phyloP scores from a whole-genome alignment of 1,140 invertebrate species.

The Pseudomyrmex sp. region DNA sequence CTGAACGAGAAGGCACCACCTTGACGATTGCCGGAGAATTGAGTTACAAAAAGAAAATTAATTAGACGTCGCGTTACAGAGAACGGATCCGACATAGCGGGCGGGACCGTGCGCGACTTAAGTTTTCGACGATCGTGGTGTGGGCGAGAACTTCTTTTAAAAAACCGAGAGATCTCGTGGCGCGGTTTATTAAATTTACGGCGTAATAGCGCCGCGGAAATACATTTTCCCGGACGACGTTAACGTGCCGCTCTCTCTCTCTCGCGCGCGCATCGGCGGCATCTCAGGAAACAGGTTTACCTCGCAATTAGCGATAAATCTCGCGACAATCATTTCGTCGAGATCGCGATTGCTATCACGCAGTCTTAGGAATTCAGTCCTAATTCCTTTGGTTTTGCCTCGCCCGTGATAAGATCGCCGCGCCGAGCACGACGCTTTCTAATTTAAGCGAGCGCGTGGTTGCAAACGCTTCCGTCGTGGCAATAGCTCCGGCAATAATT shows the following conservation, averaged over 20 bases:
- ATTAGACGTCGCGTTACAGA: constrained; percentile 70
- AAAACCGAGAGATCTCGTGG: not conserved
- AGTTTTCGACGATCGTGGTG: constrained; percentile 47
- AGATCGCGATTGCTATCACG: constrained; percentile 56
- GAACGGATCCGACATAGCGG: not conserved
- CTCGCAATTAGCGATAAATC: constrained; percentile 65
- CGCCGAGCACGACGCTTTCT: constrained; percentile 9
- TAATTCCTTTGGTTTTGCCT: constrained; percentile 55
- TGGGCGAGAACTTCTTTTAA: constrained; percentile 57
- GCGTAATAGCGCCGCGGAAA: constrained; percentile 61
- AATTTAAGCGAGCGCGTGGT: not conserved
- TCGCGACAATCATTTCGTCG: constrained; percentile 56
- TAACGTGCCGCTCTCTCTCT: constrained; percentile 13
- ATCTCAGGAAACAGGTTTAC: constrained; percentile 49
- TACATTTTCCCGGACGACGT: constrained; percentile 49
- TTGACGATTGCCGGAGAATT: constrained; percentile 71
- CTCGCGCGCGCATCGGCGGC: not conserved
- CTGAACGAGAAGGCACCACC: constrained; percentile 18
- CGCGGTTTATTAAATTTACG: constrained; percentile 69
- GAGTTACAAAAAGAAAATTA: constrained; percentile 74
- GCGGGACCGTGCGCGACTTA: constrained; percentile 16
- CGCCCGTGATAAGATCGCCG: constrained; percentile 14
- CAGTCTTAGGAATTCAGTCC: constrained; percentile 27
- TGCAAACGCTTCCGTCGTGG: not conserved
- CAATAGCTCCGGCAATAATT: constrained; percentile 31